A percentile compares a stretch with the other conserved stretches of the same genome.
Conservation (phyloP, 2,797 vertebrate species). For the Rhincodon typus region DNA sequence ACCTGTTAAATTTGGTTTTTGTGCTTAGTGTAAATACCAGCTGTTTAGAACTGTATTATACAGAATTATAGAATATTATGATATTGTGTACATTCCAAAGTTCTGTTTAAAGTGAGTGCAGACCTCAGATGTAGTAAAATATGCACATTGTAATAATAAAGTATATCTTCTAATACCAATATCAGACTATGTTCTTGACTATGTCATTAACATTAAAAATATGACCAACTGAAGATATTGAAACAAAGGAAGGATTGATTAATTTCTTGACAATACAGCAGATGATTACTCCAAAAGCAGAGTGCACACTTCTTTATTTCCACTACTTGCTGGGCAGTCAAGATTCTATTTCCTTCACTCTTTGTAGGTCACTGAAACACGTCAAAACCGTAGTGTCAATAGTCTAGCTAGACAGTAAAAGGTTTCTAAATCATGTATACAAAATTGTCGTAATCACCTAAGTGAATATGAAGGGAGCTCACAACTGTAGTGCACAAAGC, state of each 20-base stretch:
- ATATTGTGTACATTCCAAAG: constrained; percentile 59
- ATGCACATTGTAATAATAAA: constrained; percentile 78
- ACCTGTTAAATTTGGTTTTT: constrained; percentile 58
- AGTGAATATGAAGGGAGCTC: background rate
- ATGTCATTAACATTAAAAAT: background rate
- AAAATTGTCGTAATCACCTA: background rate
- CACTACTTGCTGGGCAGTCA: background rate
- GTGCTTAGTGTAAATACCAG: constrained; percentile 73
- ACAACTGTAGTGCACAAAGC: background rate
- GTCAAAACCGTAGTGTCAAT: background rate
- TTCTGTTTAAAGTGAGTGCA: constrained; percentile 70
- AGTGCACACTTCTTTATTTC: background rate
- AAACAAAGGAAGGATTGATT: background rate
- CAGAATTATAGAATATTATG: constrained; percentile 47
- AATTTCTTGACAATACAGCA: background rate
- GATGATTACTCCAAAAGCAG: background rate
- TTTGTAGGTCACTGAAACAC: background rate
- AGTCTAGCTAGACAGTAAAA: background rate
- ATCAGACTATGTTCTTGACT: background rate
- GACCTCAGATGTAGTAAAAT: constrained; percentile 64
- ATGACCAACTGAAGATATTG: background rate
- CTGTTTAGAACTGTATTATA: constrained; percentile 49
- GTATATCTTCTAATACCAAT: constrained; percentile 61
- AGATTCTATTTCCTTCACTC: background rate
- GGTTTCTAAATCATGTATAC: background rate